Evolutionary conservation across 2,888 invertebrate genomes (phyloP).

Genomic region (Scaptomyza caliginosa): DNA sequence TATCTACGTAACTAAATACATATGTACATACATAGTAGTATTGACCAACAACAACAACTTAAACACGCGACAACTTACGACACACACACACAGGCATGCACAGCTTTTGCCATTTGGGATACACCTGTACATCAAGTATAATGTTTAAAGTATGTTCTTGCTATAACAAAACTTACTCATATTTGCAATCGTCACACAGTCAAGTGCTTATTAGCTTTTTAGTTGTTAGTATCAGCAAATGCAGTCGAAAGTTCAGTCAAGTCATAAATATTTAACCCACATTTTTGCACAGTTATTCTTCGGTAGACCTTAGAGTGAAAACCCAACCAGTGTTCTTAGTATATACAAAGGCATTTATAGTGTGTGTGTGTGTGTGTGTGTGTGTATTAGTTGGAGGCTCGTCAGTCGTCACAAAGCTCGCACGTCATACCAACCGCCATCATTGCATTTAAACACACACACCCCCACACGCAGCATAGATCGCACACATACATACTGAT

Average conservation of each 20-base stretch:
- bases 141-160: conserved; percentile 46
- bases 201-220: neutral
- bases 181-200: conserved; percentile 3
- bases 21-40: neutral
- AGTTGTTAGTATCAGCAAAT: neutral
- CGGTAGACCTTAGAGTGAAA: neutral
- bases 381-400: conserved; percentile 70
- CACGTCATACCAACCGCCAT: conserved; percentile 47
- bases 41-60: conserved; percentile 2
- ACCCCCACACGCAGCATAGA: conserved; percentile 5
- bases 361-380: neutral
- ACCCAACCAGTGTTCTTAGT: conserved; percentile 1
- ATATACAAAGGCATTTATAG: neutral
- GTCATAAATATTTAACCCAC: neutral
- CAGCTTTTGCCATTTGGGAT: conserved; percentile 6
- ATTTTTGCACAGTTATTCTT: conserved; percentile 7
- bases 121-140: conserved; percentile 6
- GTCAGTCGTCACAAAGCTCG: conserved; percentile 56
- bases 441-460: conserved; percentile 29
- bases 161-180: neutral
- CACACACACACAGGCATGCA: neutral
- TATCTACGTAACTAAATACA: neutral
- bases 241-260: conserved; percentile 8
- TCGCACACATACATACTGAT: conserved; percentile 13
- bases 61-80: conserved; percentile 7